Conservation (phyloP, 2,113 vertebrate species). For the Mastomys natalensis region DNA sequence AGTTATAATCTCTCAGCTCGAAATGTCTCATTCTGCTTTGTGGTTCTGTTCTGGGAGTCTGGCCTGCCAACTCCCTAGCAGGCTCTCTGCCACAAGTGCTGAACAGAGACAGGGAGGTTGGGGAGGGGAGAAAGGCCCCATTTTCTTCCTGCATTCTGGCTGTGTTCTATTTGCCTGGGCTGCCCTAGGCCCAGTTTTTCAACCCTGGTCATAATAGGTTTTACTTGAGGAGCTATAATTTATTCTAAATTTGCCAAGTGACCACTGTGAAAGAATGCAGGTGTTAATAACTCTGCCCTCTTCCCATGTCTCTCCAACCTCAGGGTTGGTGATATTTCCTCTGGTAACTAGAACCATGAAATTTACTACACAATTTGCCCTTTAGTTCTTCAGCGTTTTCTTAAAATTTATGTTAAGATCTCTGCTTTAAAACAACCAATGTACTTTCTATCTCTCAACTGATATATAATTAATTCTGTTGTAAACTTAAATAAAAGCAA, state of each 20-base stretch:
- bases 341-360: neutral
- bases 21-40: neutral
- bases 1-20: neutral
- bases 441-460: conserved; percentile 3
- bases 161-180: neutral
- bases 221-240: neutral
- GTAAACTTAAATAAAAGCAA: conserved; percentile 53
- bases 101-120: neutral
- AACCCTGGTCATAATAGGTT: too few relatives aligned
- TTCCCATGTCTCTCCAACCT: neutral
- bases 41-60: neutral
- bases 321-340: neutral
- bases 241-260: neutral
- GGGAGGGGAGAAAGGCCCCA: neutral
- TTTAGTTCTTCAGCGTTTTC: neutral
- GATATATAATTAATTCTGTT: conserved; percentile 2
- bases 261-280: neutral
- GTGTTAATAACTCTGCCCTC: conserved; percentile 16
- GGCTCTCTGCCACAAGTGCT: neutral
- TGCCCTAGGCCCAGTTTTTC: neutral
- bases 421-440: conserved; percentile 41
- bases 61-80: neutral
- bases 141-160: neutral
- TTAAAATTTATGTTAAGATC: conserved; percentile 15
- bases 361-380: neutral